Percentiles rank a stretch among this genome's conserved stretches.
phyloP scores from a whole-genome alignment of 2,888 invertebrate genomes.

The Coleophora flavipennella region DNA sequence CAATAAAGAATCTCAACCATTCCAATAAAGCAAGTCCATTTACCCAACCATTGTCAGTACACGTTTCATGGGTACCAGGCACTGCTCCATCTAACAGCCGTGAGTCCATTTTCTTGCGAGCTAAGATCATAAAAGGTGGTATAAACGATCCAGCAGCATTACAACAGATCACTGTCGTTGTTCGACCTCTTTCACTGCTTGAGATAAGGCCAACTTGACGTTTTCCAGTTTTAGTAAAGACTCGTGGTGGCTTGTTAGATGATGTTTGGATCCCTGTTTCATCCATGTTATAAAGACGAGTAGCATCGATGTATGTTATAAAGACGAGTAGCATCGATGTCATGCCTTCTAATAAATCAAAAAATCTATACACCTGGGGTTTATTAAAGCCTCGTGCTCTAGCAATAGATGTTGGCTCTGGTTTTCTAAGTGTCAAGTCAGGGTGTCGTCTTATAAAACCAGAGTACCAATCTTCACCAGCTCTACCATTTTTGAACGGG shows the following conservation, averaged over 20 bases:
- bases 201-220: constrained; percentile 12
- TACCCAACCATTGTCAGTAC: neutral
- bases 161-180: constrained; percentile 3
- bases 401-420: too few relatives aligned
- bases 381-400: too few relatives aligned
- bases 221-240: neutral
- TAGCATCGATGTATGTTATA: too few relatives aligned
- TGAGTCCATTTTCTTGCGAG: neutral
- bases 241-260: neutral
- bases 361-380: too few relatives aligned
- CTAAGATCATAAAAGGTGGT: constrained; percentile 21
- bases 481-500: too few relatives aligned
- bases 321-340: too few relatives aligned
- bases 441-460: too few relatives aligned
- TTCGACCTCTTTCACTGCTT: constrained; percentile 9
- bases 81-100: neutral
- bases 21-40: neutral
- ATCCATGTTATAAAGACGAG: too few relatives aligned
- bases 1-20: neutral
- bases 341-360: too few relatives aligned
- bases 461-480: too few relatives aligned
- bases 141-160: constrained; percentile 16
- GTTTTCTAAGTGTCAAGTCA: too few relatives aligned
- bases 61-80: neutral
- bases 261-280: too few relatives aligned